Percentiles rank a stretch among this genome's conserved stretches.
Conservation (phyloP, 2,113 vertebrate genomes). For the Lynx canadensis region DNA sequence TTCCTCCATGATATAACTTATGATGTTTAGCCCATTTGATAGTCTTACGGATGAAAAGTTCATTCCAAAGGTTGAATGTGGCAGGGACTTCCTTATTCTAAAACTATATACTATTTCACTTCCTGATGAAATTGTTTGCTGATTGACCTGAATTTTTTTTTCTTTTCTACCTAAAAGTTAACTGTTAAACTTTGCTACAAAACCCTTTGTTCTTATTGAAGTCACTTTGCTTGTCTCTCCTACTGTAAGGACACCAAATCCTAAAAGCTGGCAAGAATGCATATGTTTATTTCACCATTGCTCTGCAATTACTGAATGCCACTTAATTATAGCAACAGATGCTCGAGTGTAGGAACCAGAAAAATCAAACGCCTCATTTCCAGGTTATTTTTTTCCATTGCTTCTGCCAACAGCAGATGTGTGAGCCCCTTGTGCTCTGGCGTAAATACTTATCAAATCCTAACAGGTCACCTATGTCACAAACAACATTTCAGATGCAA, state of each 20-base stretch:
- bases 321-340: slow-evolving; percentile 99
- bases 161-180: slow-evolving; percentile 82
- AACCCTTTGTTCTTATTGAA: slow-evolving; percentile 88
- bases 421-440: slow-evolving; percentile 95
- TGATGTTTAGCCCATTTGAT: neutral
- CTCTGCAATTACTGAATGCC: slow-evolving; percentile 99
- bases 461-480: slow-evolving; percentile 99
- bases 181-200: slow-evolving; percentile 85
- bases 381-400: slow-evolving; percentile 99
- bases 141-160: slow-evolving; percentile 59
- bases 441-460: slow-evolving; percentile 98
- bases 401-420: slow-evolving; percentile 99
- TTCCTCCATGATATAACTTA: neutral
- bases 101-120: neutral
- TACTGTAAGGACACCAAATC: slow-evolving; percentile 92
- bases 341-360: slow-evolving; percentile 96
- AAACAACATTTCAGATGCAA: slow-evolving; percentile 99
- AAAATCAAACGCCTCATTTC: slow-evolving; percentile 98
- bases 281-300: slow-evolving; percentile 97
- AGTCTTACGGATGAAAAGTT: slow-evolving; percentile 34
- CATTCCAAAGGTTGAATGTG: neutral
- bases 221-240: slow-evolving; percentile 89
- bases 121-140: slow-evolving; percentile 26
- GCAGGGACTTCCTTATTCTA: neutral
- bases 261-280: slow-evolving; percentile 92